phyloP scores from a whole-genome alignment of 2,113 vertebrate genomes.

The Myodes glareolus region DNA sequence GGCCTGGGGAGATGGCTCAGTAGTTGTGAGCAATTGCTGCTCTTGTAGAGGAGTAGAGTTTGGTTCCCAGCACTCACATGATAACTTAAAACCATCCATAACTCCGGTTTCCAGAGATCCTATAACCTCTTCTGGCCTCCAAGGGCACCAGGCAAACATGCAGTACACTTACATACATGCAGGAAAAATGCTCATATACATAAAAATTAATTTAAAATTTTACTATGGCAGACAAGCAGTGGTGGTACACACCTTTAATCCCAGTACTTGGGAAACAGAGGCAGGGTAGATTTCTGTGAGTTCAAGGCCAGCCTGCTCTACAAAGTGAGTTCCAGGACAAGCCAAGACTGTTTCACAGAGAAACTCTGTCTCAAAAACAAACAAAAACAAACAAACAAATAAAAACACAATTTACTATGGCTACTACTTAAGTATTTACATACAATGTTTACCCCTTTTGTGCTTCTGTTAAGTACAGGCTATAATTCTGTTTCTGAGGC shows the following conservation, averaged over 20 bases:
- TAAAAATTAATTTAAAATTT: neutral
- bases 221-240: neutral
- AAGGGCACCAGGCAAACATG: neutral
- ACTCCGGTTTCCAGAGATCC: neutral
- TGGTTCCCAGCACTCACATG: neutral
- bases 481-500: neutral
- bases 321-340: too few species aligned
- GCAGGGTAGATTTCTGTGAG: too few species aligned
- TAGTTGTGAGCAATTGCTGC: neutral
- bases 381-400: too few species aligned
- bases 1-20: neutral
- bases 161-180: neutral
- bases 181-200: neutral
- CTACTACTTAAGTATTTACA: neutral
- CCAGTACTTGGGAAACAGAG: too few species aligned
- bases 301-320: too few species aligned
- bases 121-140: neutral
- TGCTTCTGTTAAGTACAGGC: neutral
- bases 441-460: neutral
- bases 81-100: neutral
- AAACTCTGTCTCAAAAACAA: too few species aligned
- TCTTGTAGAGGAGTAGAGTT: too few species aligned
- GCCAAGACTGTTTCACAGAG: too few species aligned
- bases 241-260: too few species aligned
- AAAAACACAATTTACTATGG: neutral